Evolutionary conservation across 2,113 vertebrate genomes (phyloP).

Genomic region (Sorex fumeus): DNA sequence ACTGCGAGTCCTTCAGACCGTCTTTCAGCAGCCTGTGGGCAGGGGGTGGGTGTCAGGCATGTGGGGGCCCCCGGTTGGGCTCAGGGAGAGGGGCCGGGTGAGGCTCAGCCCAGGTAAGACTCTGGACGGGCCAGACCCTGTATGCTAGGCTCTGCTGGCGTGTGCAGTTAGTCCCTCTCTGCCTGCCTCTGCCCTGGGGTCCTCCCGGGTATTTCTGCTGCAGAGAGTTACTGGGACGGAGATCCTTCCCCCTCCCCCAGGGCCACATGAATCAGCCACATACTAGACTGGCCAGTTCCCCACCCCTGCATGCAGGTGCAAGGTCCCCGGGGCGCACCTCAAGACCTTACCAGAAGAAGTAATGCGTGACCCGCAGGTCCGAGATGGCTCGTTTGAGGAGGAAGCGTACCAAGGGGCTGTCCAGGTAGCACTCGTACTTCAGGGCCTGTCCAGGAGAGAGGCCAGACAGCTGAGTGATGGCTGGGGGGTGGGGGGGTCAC

Average conservation of each 20-base stretch:
- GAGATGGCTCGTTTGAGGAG: slow-evolving; percentile 95
- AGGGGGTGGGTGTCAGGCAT: neutral
- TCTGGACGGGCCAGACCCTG: neutral
- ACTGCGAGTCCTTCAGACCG: slow-evolving; percentile 96
- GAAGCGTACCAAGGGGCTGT: slow-evolving; percentile 97
- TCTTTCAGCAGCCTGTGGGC: slow-evolving; percentile 95
- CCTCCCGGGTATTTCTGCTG: neutral
- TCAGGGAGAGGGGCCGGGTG: rapidly evolving
- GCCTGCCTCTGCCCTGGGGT: neutral
- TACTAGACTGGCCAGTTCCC: neutral
- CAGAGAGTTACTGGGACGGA: neutral
- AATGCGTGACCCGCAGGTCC: slow-evolving; percentile 96
- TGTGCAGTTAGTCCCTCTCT: rapidly evolving
- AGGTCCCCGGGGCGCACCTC: too few species aligned
- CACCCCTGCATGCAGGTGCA: neutral
- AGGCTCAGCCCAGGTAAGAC: neutral
- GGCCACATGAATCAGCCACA: neutral
- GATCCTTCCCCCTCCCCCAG: neutral
- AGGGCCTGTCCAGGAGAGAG: slow-evolving; percentile 90
- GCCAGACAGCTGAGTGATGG: neutral
- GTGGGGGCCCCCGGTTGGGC: neutral
- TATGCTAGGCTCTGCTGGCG: neutral
- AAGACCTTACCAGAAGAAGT: slow-evolving; percentile 96
- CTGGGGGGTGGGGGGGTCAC: neutral
- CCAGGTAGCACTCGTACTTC: slow-evolving; percentile 99